Percentiles rank a stretch among this genome's conserved stretches.
Conservation (phyloP, 1,140 invertebrate genomes). For the Metopolophium dirhodum region DNA sequence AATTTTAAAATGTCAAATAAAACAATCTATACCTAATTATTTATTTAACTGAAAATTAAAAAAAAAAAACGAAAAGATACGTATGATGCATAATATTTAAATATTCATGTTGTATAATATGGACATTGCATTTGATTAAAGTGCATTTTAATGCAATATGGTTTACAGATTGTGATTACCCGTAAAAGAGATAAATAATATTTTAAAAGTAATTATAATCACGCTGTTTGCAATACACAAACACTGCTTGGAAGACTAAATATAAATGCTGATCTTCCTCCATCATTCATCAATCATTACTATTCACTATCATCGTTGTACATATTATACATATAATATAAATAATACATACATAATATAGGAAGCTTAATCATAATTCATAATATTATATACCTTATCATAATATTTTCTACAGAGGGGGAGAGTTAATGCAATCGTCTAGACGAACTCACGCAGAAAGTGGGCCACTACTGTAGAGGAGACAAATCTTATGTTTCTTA, state of each 20-base stretch:
- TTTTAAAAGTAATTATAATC: not conserved
- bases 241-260: not conserved
- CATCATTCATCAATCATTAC: not conserved
- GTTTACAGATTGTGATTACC: not conserved
- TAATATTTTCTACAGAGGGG: not conserved
- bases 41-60: not conserved
- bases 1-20: not conserved
- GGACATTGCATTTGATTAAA: not conserved
- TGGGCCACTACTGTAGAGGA: not conserved
- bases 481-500: not conserved
- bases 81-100: not conserved
- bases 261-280: not conserved
- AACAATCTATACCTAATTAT: not conserved
- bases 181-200: not conserved
- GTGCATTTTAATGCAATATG: not conserved
- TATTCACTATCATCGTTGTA: not conserved
- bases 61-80: not conserved
- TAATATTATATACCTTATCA: not conserved
- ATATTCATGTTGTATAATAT: not conserved
- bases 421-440: not conserved
- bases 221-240: not conserved
- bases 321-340: not conserved
- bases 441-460: not conserved
- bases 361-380: not conserved
- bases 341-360: not conserved